Base-by-base conservation (phyloP, 2,888 invertebrate species). In the Trimorus sp. region DNA sequence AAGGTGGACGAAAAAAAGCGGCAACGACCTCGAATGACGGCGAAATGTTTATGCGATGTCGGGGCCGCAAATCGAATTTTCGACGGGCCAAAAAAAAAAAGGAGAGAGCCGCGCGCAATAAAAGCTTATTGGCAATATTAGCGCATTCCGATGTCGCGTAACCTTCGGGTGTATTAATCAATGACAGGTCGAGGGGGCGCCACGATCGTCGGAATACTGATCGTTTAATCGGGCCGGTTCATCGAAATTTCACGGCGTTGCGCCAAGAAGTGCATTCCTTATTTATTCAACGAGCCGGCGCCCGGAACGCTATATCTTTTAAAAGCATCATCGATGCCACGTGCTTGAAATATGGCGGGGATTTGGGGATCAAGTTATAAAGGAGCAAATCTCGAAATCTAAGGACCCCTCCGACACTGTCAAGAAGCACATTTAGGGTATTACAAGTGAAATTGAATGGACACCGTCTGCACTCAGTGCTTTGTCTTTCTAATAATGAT, bases 221-320 rank as follows among this genome's bases (percentile, higher is more conserved):
- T 84, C 82, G 66, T 78, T 76, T 83, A 83, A 85, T 83, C 85
- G 84, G 54, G 15, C 59, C 42, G 65, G 69, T 68, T 83, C 82
- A 83, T 84, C 81, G 68, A 85, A 85, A 85, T 84, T 84, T 85
- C 83, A 84, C 75, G 83, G 79, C 68, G 74, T 69, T 65, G 70
- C 74, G 65, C 60, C 76, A 58, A 68, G 70, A 79, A 66, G 63
- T 75, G 58, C 76, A 70, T 78, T 68, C 74, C 83, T 85, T 79
- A 83, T 84, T 85, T 84, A 84, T 84, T 84, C 83, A 79, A 69
- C 74, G 69, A 62, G 75, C 62, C 54, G 51, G 36, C n/a, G 48
- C 65, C 60, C 71, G 73, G 56, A 58, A 70, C 63, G 65, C 70
- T 66, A 63, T 71, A 80, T 74, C 74, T 77, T 70, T 73, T 73